Conservation (phyloP, 1,140 invertebrate genomes). For the Drosophila ogumai region DNA sequence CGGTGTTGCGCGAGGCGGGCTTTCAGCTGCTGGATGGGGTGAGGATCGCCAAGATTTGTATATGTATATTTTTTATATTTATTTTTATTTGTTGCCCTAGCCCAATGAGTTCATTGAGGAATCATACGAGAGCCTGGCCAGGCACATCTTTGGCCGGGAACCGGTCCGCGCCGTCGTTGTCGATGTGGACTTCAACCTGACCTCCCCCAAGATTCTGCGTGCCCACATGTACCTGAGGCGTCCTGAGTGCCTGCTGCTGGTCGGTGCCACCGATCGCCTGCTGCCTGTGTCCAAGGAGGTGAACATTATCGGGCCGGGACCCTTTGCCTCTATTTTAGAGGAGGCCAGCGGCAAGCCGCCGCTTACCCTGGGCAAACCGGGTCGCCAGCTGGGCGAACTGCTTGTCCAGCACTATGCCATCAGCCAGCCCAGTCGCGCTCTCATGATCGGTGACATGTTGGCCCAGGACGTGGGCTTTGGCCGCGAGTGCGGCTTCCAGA, state of each 20-base stretch:
- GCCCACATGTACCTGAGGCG: constrained; percentile 85
- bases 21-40: constrained; percentile 85
- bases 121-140: constrained; percentile 69
- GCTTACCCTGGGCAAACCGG: constrained; percentile 86
- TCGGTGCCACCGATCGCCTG: constrained; percentile 85
- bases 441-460: constrained; percentile 89
- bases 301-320: constrained; percentile 83
- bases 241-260: constrained; percentile 85
- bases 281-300: constrained; percentile 79
- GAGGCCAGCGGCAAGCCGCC: constrained; percentile 84
- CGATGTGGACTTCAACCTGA: constrained; percentile 86
- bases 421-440: constrained; percentile 85
- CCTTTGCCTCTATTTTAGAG: constrained; percentile 85
- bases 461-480: constrained; percentile 87
- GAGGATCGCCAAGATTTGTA: no score
- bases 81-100: constrained; percentile 46
- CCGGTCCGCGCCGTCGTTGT: constrained; percentile 86
- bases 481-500: constrained; percentile 86
- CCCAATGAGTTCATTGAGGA: constrained; percentile 84
- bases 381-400: constrained; percentile 85
- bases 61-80: background rate
- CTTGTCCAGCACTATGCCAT: constrained; percentile 84
- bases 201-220: constrained; percentile 84
- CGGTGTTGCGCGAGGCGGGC: constrained; percentile 81
- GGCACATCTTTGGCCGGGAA: constrained; percentile 80